Percentiles rank a stretch among this genome's conserved stretches.
Conservation (phyloP, 2,113 vertebrate species). For the Lophochroa leadbeateri region DNA sequence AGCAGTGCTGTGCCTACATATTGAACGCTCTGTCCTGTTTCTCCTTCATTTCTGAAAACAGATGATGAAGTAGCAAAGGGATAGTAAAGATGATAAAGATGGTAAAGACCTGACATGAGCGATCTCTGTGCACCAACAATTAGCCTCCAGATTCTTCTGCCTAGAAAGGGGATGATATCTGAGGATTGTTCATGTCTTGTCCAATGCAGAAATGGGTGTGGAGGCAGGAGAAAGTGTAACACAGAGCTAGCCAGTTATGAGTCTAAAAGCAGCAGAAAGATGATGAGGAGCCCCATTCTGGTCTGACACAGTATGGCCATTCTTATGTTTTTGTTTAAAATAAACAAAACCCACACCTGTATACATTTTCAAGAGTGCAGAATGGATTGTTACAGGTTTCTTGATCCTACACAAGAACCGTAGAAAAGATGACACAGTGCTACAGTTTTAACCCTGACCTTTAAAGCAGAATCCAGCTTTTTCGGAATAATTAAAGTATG, state of each 20-base stretch:
- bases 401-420: fast-evolving
- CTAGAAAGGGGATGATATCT: too few relatives aligned
- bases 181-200: neutral
- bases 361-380: too few relatives aligned
- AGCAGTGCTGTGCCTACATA: neutral
- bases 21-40: neutral
- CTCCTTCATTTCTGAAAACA: neutral
- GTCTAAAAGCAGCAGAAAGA: neutral
- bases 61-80: neutral
- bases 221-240: neutral
- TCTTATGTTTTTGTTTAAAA: neutral
- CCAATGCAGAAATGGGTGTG: neutral
- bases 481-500: neutral
- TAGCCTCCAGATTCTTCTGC: neutral
- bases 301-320: neutral
- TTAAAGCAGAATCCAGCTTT: neutral
- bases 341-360: neutral
- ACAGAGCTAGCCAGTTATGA: neutral
- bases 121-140: neutral
- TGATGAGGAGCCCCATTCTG: neutral
- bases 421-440: neutral
- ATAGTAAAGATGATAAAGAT: neutral
- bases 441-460: neutral
- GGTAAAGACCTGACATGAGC: neutral
- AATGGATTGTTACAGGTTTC: neutral